Conservation (phyloP, 1,140 invertebrate species). For the Sitobion miscanthi region DNA sequence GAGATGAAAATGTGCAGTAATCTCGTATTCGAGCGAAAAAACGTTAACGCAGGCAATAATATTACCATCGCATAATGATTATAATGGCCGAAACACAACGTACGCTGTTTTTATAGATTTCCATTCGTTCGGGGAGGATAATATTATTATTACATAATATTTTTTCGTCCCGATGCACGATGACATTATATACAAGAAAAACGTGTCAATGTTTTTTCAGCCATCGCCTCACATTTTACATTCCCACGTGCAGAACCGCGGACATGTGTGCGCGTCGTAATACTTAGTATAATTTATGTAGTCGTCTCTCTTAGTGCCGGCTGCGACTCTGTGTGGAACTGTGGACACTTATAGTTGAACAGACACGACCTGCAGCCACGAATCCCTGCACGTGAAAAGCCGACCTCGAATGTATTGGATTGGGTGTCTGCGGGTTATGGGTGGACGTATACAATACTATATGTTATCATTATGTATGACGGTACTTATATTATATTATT, state of each 20-base stretch:
- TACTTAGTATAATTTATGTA: background rate
- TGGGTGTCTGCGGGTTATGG: background rate
- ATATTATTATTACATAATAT: background rate
- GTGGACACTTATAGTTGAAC: background rate
- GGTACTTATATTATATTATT: no score
- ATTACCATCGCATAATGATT: background rate
- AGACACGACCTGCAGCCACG: background rate
- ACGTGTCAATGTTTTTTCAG: slow-evolving; percentile 49
- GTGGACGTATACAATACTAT: background rate
- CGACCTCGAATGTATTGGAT: background rate
- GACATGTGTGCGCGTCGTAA: slow-evolving; percentile 42
- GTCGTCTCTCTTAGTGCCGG: background rate
- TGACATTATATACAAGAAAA: background rate
- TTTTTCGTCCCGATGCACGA: background rate
- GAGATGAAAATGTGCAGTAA: background rate
- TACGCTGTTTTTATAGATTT: background rate
- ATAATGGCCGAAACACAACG: background rate
- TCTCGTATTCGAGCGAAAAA: background rate
- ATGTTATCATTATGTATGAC: background rate
- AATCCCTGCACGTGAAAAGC: background rate
- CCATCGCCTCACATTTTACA: background rate
- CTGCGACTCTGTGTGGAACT: background rate
- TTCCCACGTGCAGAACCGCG: slow-evolving; percentile 45
- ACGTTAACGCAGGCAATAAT: background rate
- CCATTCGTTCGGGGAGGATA: background rate